Conservation (phyloP, 2,888 invertebrate species). For the Carabus problematicus region DNA sequence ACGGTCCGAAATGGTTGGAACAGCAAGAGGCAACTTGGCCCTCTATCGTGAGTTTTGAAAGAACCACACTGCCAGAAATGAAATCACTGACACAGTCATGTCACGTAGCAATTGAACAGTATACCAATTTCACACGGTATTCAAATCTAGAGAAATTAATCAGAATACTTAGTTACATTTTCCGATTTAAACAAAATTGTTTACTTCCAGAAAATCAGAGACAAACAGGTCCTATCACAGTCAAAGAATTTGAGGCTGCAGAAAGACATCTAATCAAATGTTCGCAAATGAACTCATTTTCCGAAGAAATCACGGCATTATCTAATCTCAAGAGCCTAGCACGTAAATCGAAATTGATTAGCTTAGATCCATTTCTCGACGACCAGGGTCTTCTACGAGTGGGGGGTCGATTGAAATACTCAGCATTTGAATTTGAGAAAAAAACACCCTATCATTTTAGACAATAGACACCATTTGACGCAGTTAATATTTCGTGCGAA, state of each 20-base stretch:
- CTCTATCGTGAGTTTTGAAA: too few relatives aligned
- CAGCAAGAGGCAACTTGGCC: too few relatives aligned
- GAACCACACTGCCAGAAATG: too few relatives aligned
- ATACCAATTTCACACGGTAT: conserved; percentile 7
- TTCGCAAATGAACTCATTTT: neutral
- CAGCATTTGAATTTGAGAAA: neutral
- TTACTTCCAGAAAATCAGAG: neutral
- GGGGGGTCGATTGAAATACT: neutral
- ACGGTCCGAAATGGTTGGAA: too few relatives aligned
- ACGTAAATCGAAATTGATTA: neutral
- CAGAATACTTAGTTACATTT: conserved; percentile 18
- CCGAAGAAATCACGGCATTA: neutral
- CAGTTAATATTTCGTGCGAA: neutral
- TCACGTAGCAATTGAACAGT: too few relatives aligned
- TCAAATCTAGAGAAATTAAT: conserved; percentile 20
- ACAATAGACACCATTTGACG: neutral
- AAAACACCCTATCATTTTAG: neutral
- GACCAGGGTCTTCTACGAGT: neutral
- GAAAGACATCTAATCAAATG: neutral
- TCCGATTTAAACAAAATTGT: conserved; percentile 21
- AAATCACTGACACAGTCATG: too few relatives aligned
- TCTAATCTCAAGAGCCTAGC: too few relatives aligned
- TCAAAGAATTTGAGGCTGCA: neutral
- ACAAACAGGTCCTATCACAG: too few relatives aligned
- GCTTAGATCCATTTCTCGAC: neutral